These are phyloP conservation scores for Odobenus rosmarus DNA, from an alignment of 2,113 vertebrate genomes.

Conservation along the genomic window DNA sequence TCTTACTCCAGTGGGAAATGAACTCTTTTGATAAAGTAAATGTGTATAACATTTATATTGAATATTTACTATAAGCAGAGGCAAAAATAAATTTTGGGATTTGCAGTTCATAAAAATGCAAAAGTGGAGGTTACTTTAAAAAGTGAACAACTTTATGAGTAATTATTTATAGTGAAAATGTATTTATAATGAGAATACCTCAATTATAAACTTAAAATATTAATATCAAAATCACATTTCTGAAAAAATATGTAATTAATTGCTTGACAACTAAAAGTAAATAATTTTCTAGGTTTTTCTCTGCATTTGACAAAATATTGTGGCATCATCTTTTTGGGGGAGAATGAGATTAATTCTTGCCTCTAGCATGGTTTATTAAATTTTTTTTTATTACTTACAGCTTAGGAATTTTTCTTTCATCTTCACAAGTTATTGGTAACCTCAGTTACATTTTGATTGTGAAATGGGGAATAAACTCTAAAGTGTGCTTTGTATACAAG, in stretches of 20 bases:
- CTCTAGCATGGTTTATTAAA: neutral
- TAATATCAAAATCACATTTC: neutral
- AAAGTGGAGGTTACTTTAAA: neutral
- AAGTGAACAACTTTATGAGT: neutral
- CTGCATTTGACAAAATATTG: neutral
- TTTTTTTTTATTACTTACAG: neutral
- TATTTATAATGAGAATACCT: neutral
- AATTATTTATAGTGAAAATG: neutral
- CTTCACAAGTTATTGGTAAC: neutral
- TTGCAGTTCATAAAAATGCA: neutral
- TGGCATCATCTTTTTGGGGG: neutral
- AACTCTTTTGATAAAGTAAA: neutral
- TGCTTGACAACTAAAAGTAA: neutral
- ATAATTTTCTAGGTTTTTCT: neutral
- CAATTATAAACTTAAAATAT: neutral
- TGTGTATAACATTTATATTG: neutral
- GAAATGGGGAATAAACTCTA: neutral
- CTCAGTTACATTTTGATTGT: neutral
- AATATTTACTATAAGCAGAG: neutral
- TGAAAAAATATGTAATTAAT: neutral
- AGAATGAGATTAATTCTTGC: neutral
- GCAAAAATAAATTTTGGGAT: neutral
- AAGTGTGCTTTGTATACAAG: neutral
- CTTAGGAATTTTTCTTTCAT: neutral
- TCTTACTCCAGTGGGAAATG: neutral